Percentiles rank a stretch among this genome's conserved stretches.
Conservation (phyloP, 2,888 invertebrate genomes). For the Sthenelais limicola region DNA sequence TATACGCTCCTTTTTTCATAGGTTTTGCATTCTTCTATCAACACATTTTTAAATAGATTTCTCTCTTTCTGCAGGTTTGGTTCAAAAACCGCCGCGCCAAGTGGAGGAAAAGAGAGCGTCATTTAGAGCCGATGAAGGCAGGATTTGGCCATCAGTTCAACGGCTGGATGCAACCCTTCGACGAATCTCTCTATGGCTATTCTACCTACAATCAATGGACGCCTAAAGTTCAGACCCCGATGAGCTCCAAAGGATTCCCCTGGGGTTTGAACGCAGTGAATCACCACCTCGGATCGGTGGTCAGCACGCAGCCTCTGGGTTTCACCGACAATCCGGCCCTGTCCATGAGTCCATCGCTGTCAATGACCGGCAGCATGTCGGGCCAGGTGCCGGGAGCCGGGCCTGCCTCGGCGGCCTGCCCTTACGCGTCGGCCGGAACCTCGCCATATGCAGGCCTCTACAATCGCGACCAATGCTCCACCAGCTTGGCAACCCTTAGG, state of each 20-base stretch:
- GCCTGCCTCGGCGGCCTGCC: constrained; percentile 76
- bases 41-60: constrained; percentile 14
- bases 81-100: constrained; percentile 73
- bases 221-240: constrained; percentile 90
- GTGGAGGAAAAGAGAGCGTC: constrained; percentile 72
- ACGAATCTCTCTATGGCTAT: constrained; percentile 85
- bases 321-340: constrained; percentile 50
- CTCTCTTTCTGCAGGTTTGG: constrained; percentile 71
- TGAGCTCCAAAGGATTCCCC: constrained; percentile 86
- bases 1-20: not conserved
- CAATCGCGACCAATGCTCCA: constrained; percentile 79
- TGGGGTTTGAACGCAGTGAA: constrained; percentile 82
- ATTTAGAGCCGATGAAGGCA: constrained; percentile 80
- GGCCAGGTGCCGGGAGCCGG: constrained; percentile 23
- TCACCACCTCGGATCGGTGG: constrained; percentile 77
- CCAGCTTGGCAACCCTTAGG: constrained; percentile 91
- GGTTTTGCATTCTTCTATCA: not conserved
- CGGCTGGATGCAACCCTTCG: constrained; percentile 92
- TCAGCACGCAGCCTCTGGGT: constrained; percentile 53
- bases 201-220: constrained; percentile 96
- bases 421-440: constrained; percentile 83
- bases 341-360: constrained; percentile 62
- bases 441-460: constrained; percentile 81
- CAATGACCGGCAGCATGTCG: constrained; percentile 56
- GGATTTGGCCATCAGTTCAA: constrained; percentile 90